Percentiles rank a stretch among this genome's conserved stretches.
phyloP scores from a whole-genome alignment of 2,797 vertebrate genomes.

The Enteromius radiatus region DNA sequence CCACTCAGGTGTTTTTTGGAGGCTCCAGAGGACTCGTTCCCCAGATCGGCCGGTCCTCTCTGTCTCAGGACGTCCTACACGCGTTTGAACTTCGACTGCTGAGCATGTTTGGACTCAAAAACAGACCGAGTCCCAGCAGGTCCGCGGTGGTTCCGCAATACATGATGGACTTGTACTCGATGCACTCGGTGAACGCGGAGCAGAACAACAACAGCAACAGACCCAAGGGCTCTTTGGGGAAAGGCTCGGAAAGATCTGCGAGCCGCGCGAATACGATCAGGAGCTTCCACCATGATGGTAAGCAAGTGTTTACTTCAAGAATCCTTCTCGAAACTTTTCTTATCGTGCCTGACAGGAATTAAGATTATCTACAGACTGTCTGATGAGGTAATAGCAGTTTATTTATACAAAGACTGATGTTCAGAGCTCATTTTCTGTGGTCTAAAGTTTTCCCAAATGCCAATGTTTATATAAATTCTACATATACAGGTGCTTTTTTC shows the following conservation, averaged over 20 bases:
- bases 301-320: constrained; percentile 78
- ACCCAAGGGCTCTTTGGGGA: constrained; percentile 78
- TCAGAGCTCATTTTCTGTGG: background rate
- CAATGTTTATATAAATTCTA: background rate
- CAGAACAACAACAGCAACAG: constrained; percentile 79
- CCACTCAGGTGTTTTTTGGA: constrained; percentile 93
- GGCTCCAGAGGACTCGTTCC: constrained; percentile 91
- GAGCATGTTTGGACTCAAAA: constrained; percentile 94
- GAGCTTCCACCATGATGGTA: constrained; percentile 99
- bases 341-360: constrained; percentile 15
- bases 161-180: constrained; percentile 95
- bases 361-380: background rate
- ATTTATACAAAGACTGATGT: background rate
- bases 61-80: constrained; percentile 87
- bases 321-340: constrained; percentile 34
- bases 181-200: constrained; percentile 87
- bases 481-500: background rate
- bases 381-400: background rate
- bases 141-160: constrained; percentile 92
- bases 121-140: constrained; percentile 91
- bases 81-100: constrained; percentile 95
- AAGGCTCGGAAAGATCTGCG: constrained; percentile 86
- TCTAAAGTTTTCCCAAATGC: background rate
- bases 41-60: constrained; percentile 88
- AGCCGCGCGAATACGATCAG: constrained; percentile 96